Evolutionary conservation across 2,797 vertebrate species (phyloP), one percentile per base, ranked within the genome.

Genomic region (Crocidura indochinensis): DNA sequence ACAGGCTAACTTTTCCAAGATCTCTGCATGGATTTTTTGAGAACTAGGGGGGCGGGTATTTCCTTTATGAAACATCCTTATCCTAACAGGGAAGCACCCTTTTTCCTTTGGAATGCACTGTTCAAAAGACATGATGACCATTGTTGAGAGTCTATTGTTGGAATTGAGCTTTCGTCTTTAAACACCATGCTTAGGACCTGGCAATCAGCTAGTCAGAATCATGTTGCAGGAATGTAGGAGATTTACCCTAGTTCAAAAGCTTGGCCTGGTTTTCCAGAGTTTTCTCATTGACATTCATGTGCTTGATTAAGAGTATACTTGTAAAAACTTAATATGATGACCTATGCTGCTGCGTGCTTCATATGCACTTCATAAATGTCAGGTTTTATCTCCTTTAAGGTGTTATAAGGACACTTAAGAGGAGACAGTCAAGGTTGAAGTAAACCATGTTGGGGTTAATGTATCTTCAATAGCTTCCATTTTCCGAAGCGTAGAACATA

Each of bases 31-130:
- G 47, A 11, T 47, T 24, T 14, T n/a, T 53, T 83, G 19, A 27
- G 38, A n/a, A 6, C 0, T 12, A 29, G 17, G 65, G 14, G 6
- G 29, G 11, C 2, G 38, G 15, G 44, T 19, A 84, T 78, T 93
- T 95, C 76, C 94, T 90, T 64, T 27, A 2, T 38, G 31, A 27
- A 79, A 38, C 62, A 56, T 74, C 90, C 80, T 88, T 56, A 67
- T 75, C 44, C n/a, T 68, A 38, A 46, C 31, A 10, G 69, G 69
- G 64, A 2, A 6, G 44, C 77, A 9, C 74, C 49, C 56, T 67
- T 75, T 46, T 14, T 47, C 69, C 69, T 75, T 76, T 12, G 44
- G 90, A 95, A 92, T 44, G 84, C 71, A 69, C 44, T 95, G 65
- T 88, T 88, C 47, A 90, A 94, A 85, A 82, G 74, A 81, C 74